Evolutionary conservation across 2,113 vertebrate species (phyloP).

Genomic region (Seriola aureovittata): DNA sequence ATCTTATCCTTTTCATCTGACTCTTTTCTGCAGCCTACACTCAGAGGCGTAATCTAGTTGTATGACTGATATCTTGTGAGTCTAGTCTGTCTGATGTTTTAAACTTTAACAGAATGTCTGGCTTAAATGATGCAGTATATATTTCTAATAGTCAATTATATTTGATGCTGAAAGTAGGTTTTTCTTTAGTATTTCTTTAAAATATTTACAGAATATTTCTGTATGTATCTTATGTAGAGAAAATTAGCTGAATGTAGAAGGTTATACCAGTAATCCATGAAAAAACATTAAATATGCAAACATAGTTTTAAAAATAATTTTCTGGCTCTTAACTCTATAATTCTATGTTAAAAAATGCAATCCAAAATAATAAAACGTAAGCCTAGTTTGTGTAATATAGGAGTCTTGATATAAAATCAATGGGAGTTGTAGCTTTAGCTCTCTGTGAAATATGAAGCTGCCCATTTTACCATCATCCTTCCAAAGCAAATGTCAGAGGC

Average conservation of each 20-base stretch:
- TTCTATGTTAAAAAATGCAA: no score
- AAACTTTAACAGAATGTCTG: background rate
- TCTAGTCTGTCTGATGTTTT: constrained; percentile 6
- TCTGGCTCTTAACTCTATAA: no score
- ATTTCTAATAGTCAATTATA: background rate
- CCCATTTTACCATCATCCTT: constrained; percentile 22
- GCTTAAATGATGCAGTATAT: background rate
- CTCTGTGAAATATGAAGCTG: constrained; percentile 30
- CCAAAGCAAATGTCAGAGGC: constrained; percentile 52
- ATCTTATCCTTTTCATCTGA: constrained; percentile 68
- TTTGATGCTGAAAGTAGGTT: background rate
- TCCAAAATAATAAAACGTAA: background rate
- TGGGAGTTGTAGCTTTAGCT: background rate
- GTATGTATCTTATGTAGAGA: background rate
- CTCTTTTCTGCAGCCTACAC: constrained; percentile 43
- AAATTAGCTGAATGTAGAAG: background rate
- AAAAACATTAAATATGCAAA: background rate
- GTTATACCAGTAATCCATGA: background rate
- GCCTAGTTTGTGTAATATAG: background rate
- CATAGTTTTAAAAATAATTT: no score
- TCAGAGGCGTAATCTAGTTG: constrained; percentile 14
- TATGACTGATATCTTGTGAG: constrained; percentile 28
- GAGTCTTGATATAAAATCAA: constrained; percentile 16
- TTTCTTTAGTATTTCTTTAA: background rate
- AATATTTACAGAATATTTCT: background rate